Evolutionary conservation across 2,797 vertebrate species (phyloP).

Genomic region (Brachymystax lenok): DNA sequence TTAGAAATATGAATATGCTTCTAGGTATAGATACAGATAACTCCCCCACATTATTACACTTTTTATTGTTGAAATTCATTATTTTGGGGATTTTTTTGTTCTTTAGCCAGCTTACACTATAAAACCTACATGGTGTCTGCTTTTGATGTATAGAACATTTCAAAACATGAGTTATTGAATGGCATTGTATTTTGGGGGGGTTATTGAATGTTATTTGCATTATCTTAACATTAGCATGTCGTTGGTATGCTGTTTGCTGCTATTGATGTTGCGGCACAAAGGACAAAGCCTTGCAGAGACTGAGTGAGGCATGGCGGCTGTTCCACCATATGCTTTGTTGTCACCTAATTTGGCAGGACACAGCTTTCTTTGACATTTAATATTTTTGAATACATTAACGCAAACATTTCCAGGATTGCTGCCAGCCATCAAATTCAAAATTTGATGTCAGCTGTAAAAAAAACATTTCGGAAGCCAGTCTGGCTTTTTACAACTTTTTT

Average conservation of each 20-base stretch:
- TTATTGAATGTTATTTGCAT: neutral
- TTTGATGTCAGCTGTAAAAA: neutral
- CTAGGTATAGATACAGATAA: too few relatives aligned
- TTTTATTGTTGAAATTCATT: neutral
- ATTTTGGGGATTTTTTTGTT: neutral
- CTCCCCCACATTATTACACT: too few relatives aligned
- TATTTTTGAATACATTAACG: neutral
- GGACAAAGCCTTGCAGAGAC: neutral
- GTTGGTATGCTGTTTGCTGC: neutral
- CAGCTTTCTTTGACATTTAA: neutral
- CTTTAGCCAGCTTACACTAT: neutral
- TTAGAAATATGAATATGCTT: neutral
- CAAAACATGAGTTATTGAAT: neutral
- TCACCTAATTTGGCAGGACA: neutral
- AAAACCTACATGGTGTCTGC: neutral
- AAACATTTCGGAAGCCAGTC: neutral
- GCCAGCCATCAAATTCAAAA: neutral
- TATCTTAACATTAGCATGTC: neutral
- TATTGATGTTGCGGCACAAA: neutral
- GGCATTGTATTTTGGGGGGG: neutral
- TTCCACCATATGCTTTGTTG: slow-evolving; percentile 11
- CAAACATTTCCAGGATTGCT: neutral
- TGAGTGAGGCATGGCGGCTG: neutral
- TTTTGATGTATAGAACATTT: neutral
- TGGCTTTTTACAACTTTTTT: neutral